These are phyloP conservation scores for Dromococcyx pavoninus DNA, from an alignment of 2,797 vertebrate species.

Conservation along the genomic window DNA sequence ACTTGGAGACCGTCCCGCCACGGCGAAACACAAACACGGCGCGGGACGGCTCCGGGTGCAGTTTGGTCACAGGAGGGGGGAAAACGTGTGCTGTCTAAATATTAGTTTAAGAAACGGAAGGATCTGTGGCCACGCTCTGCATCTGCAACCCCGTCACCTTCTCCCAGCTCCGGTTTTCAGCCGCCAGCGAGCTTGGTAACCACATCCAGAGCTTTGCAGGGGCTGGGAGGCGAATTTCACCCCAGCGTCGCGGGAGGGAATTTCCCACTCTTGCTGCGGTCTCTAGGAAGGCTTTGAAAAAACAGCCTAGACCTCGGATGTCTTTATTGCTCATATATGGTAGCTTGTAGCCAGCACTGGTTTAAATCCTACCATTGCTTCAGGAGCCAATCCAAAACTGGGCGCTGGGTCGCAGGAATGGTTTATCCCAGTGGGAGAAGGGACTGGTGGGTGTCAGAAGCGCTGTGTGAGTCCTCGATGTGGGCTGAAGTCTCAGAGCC, in stretches of 20 bases:
- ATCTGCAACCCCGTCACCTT: slow-evolving; percentile 18
- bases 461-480: accelerated
- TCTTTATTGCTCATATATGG: slow-evolving; percentile 67
- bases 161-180: background rate
- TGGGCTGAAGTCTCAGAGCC: background rate
- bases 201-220: background rate
- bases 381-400: background rate
- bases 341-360: slow-evolving; percentile 36
- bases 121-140: background rate
- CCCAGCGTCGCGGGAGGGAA: slow-evolving; percentile 10
- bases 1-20: slow-evolving; percentile 43
- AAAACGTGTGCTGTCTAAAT: slow-evolving; percentile 54
- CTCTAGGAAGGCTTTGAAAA: background rate
- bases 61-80: background rate
- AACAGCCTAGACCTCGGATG: slow-evolving; percentile 15
- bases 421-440: background rate
- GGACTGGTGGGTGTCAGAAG: background rate
- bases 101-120: slow-evolving; percentile 64
- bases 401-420: background rate
- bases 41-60: background rate
- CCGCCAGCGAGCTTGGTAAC: background rate
- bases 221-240: background rate
- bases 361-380: slow-evolving; percentile 30
- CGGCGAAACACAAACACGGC: slow-evolving; percentile 26
- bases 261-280: too few species aligned